Evolutionary conservation across 2,113 vertebrate genomes (phyloP).

Genomic region (Falco punctatus): DNA sequence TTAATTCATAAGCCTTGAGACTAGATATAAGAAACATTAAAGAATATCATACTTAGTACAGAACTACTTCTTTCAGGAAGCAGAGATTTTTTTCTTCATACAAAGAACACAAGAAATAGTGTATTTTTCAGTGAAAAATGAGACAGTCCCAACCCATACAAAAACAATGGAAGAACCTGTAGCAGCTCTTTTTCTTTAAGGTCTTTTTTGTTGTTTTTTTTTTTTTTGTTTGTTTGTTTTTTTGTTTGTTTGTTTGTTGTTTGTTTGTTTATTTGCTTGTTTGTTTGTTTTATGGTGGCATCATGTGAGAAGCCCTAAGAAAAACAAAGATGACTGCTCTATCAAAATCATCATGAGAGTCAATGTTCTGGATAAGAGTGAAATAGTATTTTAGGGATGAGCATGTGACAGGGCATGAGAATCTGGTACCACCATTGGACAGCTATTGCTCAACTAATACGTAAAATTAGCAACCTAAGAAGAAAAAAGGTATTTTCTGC

Average conservation of each 20-base stretch:
- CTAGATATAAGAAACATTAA: neutral
- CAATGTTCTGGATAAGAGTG: neutral
- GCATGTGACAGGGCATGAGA: neutral
- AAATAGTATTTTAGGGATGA: neutral
- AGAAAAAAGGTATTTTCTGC: neutral
- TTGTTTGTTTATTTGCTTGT: no score
- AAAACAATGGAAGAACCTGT: neutral
- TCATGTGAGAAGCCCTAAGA: neutral
- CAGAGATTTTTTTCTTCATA: neutral
- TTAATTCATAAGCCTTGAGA: neutral
- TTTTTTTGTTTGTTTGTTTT: no score
- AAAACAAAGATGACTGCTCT: neutral
- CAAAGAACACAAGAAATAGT: neutral
- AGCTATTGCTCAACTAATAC: neutral
- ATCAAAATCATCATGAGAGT: neutral
- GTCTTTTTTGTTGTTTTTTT: neutral
- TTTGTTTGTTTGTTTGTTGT: no score
- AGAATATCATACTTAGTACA: neutral
- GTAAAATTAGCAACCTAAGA: neutral
- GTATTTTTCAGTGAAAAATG: neutral
- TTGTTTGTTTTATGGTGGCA: neutral
- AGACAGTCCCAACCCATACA: neutral
- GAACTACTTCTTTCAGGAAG: neutral
- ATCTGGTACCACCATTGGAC: neutral
- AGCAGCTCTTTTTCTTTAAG: neutral